phyloP scores from a whole-genome alignment of 2,888 invertebrate genomes.

The Lasius fuliginosus region DNA sequence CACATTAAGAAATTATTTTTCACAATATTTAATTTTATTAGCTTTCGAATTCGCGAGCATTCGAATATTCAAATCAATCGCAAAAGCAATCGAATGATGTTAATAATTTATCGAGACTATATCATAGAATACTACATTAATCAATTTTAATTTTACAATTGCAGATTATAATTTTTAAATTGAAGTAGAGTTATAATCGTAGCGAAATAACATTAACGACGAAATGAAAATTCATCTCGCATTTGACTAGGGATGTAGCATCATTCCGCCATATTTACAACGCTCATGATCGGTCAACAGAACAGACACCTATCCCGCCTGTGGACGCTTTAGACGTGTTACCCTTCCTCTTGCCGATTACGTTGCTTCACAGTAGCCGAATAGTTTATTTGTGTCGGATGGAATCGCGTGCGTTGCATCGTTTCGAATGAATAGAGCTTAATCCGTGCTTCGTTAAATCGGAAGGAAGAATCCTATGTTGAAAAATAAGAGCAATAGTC shows the following conservation, averaged over 20 bases:
- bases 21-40: neutral
- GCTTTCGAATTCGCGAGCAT: neutral
- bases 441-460: neutral
- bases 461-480: slow-evolving; percentile 35
- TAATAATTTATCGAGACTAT: slow-evolving; percentile 2
- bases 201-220: neutral
- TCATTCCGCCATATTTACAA: slow-evolving; percentile 73
- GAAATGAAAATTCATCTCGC: neutral
- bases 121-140: neutral
- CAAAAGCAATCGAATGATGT: slow-evolving; percentile 27
- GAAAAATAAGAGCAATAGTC: slow-evolving; percentile 1
- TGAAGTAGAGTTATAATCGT: neutral
- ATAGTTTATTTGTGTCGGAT: neutral
- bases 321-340: slow-evolving; percentile 32
- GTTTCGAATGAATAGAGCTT: neutral
- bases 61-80: slow-evolving; percentile 38
- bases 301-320: slow-evolving; percentile 67
- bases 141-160: neutral
- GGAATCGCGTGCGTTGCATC: neutral
- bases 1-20: neutral
- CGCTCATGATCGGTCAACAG: slow-evolving; percentile 63
- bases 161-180: neutral
- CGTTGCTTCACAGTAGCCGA: slow-evolving; percentile 40
- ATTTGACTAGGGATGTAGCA: slow-evolving; percentile 69
- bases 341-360: slow-evolving; percentile 7